Percentiles rank a stretch among this genome's conserved stretches.
Evolutionary conservation across 2,888 invertebrate genomes (phyloP).

Genomic region (Ischnura elegans): DNA sequence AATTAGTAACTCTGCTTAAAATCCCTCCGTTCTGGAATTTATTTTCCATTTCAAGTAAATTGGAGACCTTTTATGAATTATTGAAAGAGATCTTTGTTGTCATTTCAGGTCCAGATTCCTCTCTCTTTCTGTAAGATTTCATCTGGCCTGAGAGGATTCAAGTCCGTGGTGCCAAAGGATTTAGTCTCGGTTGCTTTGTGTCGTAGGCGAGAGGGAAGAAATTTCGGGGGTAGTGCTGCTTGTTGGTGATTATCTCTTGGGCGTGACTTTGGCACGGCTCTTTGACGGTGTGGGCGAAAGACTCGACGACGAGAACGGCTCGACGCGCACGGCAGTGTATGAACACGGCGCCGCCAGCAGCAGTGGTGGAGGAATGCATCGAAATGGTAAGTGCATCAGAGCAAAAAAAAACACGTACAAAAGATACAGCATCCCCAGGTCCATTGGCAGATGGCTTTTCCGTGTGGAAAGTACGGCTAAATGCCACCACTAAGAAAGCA

Average conservation of each 20-base stretch:
- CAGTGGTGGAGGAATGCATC: not conserved
- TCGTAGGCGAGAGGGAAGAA: constrained; percentile 12
- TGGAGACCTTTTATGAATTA: too few species aligned
- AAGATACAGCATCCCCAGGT: too few species aligned
- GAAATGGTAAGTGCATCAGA: not conserved
- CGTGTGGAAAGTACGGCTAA: not conserved
- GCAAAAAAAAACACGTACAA: not conserved
- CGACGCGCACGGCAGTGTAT: not conserved
- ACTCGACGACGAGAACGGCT: not conserved
- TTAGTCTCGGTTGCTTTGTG: not conserved
- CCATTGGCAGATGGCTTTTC: too few species aligned
- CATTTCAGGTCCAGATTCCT: too few species aligned
- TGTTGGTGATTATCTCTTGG: constrained; percentile 45
- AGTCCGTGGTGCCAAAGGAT: not conserved
- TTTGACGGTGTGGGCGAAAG: not conserved
- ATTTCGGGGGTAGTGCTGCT: not conserved
- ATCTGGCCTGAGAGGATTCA: too few species aligned
- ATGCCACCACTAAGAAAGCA: not conserved
- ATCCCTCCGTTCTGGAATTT: too few species aligned
- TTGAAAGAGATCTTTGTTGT: too few species aligned
- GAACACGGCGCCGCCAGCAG: not conserved
- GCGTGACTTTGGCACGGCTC: constrained; percentile 53
- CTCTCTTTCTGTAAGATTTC: too few species aligned
- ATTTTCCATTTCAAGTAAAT: too few species aligned
- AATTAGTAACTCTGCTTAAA: too few species aligned